Evolutionary conservation across 1,140 invertebrate genomes (phyloP).

Genomic region (Centruroides vittatus): DNA sequence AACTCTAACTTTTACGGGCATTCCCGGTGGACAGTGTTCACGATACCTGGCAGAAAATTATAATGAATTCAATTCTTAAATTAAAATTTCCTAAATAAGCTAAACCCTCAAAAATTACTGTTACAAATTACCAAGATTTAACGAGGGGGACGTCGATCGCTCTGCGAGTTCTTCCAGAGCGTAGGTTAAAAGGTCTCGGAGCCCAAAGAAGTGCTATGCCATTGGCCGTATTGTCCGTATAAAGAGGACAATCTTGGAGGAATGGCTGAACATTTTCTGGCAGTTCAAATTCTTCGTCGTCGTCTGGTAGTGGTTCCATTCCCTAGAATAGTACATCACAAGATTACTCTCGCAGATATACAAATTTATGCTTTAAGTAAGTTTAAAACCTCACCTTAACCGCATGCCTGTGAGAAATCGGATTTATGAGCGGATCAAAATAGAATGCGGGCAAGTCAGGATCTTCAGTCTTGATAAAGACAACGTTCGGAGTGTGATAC

Average conservation of each 20-base stretch:
- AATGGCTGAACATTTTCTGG: constrained; percentile 83
- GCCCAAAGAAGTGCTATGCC: constrained; percentile 98
- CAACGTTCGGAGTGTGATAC: constrained; percentile 98
- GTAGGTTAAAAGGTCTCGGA: constrained; percentile 89
- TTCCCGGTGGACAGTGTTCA: constrained; percentile 95
- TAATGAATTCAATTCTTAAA: not conserved
- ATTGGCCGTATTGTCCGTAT: constrained; percentile 98
- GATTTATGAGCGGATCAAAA: constrained; percentile 98
- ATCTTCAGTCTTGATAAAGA: constrained; percentile 99
- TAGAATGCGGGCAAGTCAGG: constrained; percentile 99
- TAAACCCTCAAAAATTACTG: constrained; percentile 43
- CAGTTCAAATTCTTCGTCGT: constrained; percentile 77
- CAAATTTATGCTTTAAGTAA: not conserved
- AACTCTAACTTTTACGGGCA: constrained; percentile 94
- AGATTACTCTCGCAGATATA: too few species aligned
- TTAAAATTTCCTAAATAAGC: not conserved
- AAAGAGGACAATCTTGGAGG: constrained; percentile 84
- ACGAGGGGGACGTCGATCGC: constrained; percentile 95
- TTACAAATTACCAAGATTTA: constrained; percentile 59
- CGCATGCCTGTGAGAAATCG: constrained; percentile 88
- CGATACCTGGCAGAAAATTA: constrained; percentile 27
- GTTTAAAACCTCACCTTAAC: constrained; percentile 41
- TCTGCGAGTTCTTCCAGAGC: constrained; percentile 65
- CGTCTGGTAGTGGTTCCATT: constrained; percentile 66
- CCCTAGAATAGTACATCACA: constrained; percentile 1